These are phyloP conservation scores for Caenorhabditis doughertyi DNA, from an alignment of 2,888 invertebrate species.

Conservation along the genomic window DNA sequence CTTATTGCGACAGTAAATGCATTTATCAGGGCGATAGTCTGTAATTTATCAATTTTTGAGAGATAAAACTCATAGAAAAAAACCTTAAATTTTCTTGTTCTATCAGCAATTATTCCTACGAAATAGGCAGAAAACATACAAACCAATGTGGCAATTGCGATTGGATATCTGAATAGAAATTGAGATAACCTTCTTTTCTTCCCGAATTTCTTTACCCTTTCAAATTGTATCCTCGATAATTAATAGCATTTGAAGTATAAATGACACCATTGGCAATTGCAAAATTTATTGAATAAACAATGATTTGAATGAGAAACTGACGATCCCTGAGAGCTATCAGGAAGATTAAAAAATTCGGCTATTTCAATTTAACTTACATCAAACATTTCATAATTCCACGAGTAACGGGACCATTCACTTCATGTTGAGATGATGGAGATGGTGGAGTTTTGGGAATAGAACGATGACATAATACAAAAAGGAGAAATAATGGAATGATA, in stretches of 20 bases:
- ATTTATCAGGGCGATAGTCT: constrained; percentile 38
- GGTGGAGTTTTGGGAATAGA: constrained; percentile 51
- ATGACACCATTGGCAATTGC: constrained; percentile 50
- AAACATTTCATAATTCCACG: constrained; percentile 45
- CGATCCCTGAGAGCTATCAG: constrained; percentile 46
- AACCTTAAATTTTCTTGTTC: constrained; percentile 52
- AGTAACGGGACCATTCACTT: constrained; percentile 34
- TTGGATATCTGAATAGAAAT: constrained; percentile 31
- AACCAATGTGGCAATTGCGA: constrained; percentile 45
- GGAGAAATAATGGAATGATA: constrained; percentile 42
- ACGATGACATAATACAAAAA: constrained; percentile 33
- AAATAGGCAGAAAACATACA: constrained; percentile 49
- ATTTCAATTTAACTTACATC: constrained; percentile 5
- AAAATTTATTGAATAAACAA: constrained; percentile 50
- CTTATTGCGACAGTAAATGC: constrained; percentile 13
- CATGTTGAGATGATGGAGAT: constrained; percentile 47
- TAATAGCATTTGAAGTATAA: constrained; percentile 49
- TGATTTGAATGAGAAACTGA: constrained; percentile 53
- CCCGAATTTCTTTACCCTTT: constrained; percentile 19
- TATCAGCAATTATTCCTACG: constrained; percentile 45
- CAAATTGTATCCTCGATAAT: constrained; percentile 48
- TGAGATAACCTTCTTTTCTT: too few species aligned
- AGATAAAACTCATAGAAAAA: neutral
- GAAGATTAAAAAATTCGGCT: neutral
- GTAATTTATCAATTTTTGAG: neutral